Base-by-base conservation (phyloP, 2,113 vertebrate species). In the Alouatta palliata region DNA sequence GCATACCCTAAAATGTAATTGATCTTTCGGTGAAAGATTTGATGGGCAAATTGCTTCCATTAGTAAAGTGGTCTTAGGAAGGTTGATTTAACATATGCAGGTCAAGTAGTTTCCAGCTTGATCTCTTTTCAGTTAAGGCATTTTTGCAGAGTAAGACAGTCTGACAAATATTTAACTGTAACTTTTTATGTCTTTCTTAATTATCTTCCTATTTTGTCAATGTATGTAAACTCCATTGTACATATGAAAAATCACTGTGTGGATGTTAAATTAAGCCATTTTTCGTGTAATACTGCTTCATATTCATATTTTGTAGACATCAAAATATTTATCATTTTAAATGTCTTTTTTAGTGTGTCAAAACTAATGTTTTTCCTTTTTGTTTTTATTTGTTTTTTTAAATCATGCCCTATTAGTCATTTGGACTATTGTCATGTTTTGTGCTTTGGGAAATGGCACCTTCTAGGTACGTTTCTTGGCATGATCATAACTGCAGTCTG, bases 81-180 rank as follows among this genome's bases (percentile, higher is more conserved):
- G 95, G 30, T 75, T 96, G 70, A 92, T 97, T 98, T 96, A 93
- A 97, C 95, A 97, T 93, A 91, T 90, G 87, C 89, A 90, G 82
- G 52, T 93, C 52, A 96, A 61, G 43, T 1, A 49, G 37, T 79
- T 75, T 90, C 27, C 20, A 56, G 45, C 16, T 76, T 70, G 35
- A 70, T 66, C 96, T 95, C 40, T 91, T 85, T 87, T 43, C 54
- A 87, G 0, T 30, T 45, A 37, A 77, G n/a, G 8, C 43, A 49
- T 91, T 91, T 97, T 90, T 79, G 21, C 30, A 90, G 70, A 97
- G 16, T 73, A 83, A 93, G 21, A 64, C 61, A 73, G 23, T 61
- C 52, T 95, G 56, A 68, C 19, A 91, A 93, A 82, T 70, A 96
- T n/a, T 81, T 87, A 94, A 75, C 56, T 79, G 17, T 92, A 47